Base-by-base conservation (phyloP, 2,888 invertebrate genomes). In the Julus scandinavius region DNA sequence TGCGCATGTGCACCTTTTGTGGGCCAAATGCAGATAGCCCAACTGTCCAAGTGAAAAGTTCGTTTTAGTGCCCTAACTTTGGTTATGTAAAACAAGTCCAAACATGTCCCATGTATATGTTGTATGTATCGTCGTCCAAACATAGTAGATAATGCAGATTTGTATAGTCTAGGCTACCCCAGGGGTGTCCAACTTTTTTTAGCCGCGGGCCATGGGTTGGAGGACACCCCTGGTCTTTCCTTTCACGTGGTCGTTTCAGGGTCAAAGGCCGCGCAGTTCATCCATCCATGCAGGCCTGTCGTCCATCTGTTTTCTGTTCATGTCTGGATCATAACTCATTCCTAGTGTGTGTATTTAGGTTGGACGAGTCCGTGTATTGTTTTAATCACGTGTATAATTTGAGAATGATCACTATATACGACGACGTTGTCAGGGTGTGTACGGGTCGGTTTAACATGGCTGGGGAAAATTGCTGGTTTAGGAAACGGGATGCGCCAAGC, bases 261-360 rank as follows among this genome's bases (percentile, higher is more conserved):
- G 80, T 80, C 80, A 80, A 80, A 80, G 80, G 80, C 80, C 80
- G 38, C 38, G 1, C 20, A 4, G 1, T 29, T 80, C 80, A 29
- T 4, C 80, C 63, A 6, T 15, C n/a, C n/a, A n/a, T 4, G 2
- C 72, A 5, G n/a, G 72, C 7, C 20, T 72, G 63, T 6, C n/a
- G 80, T 80, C 80, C 80, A 80, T 80, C 80, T 80, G 80, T 80
- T 80, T 80, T 29, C 80, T 80, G 38, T 80, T 80, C 80, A 38
- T 80, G 80, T 80, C 80, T 80, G 80, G 38, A 20, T 63, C 63
- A 2, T 20, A 17, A 63, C 6, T 63, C 20, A 63, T 80, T 80
- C 38, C 80, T 80, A 38, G 80, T 80, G 29, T 11, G 38, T 80
- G 80, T 80, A 80, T 29, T 20, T 80, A 29, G 38, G 80, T 38